A percentile compares a stretch with the other conserved stretches of the same genome.
These are phyloP conservation scores for Ciconia nigra DNA, from an alignment of 2,797 vertebrate species.

Conservation along the genomic window DNA sequence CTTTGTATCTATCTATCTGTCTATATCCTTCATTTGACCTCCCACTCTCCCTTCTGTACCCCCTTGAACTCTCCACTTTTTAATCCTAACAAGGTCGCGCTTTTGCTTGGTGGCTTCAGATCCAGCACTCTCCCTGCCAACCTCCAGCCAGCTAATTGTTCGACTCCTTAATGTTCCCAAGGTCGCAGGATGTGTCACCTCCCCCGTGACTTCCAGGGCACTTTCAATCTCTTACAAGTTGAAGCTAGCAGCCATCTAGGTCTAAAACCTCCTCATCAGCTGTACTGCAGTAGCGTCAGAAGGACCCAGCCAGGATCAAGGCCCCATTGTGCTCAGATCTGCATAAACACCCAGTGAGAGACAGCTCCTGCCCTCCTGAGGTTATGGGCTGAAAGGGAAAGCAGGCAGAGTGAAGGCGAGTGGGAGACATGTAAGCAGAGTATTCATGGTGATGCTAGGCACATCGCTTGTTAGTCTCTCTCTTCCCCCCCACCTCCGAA, in stretches of 20 bases:
- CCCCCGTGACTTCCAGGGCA: neutral
- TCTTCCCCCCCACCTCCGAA: neutral
- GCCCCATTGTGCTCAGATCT: neutral
- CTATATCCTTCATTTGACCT: neutral
- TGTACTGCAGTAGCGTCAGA: neutral
- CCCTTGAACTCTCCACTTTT: neutral
- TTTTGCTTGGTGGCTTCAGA: neutral
- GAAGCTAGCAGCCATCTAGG: neutral
- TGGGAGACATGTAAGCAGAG: neutral
- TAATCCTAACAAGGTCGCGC: neutral
- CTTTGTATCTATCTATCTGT: neutral
- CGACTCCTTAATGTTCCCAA: neutral
- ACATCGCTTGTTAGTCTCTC: neutral
- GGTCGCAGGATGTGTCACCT: neutral
- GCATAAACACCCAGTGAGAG: slow-evolving; percentile 26
- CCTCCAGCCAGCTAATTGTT: slow-evolving; percentile 8
- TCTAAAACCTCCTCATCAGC: neutral
- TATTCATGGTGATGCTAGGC: neutral
- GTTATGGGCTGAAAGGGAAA: neutral
- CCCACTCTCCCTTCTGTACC: neutral
- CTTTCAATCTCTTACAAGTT: neutral
- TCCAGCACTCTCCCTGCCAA: neutral
- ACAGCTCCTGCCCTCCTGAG: slow-evolving; percentile 41
- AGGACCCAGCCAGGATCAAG: slow-evolving; percentile 5
- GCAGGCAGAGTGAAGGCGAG: neutral